A percentile compares a stretch with the other conserved stretches of the same genome.
Evolutionary conservation across 2,797 vertebrate species (phyloP).

Genomic region (Sebastes glaucus): DNA sequence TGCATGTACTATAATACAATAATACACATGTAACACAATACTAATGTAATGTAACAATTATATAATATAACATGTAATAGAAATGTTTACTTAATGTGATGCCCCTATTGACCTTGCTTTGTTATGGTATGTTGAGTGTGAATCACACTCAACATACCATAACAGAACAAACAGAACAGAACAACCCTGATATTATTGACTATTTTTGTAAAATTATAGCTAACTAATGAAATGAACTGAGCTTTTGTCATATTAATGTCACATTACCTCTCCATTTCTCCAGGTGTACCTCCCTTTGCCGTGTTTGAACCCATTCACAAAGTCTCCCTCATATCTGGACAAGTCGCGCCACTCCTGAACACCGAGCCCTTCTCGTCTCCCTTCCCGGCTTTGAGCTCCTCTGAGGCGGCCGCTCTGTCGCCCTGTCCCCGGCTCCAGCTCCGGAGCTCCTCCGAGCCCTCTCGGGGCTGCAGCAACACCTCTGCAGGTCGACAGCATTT

Average conservation of each 20-base stretch:
- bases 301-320: slow-evolving; percentile 82
- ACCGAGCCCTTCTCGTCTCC: slow-evolving; percentile 24
- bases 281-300: slow-evolving; percentile 76
- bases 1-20: no score
- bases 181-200: no score
- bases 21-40: no score
- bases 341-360: slow-evolving; percentile 84
- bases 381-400: neutral
- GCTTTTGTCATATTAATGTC: neutral
- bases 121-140: no score
- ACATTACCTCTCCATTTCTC: slow-evolving; percentile 63
- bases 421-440: neutral
- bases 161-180: neutral
- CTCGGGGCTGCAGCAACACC: neutral
- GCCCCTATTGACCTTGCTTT: no score
- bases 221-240: neutral
- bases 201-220: neutral
- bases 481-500: slow-evolving; percentile 32
- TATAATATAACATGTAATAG: no score
- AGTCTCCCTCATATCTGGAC: slow-evolving; percentile 83
- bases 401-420: accelerated
- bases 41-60: no score
- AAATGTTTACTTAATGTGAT: no score
- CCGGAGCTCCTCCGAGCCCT: no score
- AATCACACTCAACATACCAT: neutral